Evolutionary conservation across 2,888 invertebrate genomes (phyloP), one percentile per base, ranked within the genome.

Genomic region (Agonopterix heracliana): DNA sequence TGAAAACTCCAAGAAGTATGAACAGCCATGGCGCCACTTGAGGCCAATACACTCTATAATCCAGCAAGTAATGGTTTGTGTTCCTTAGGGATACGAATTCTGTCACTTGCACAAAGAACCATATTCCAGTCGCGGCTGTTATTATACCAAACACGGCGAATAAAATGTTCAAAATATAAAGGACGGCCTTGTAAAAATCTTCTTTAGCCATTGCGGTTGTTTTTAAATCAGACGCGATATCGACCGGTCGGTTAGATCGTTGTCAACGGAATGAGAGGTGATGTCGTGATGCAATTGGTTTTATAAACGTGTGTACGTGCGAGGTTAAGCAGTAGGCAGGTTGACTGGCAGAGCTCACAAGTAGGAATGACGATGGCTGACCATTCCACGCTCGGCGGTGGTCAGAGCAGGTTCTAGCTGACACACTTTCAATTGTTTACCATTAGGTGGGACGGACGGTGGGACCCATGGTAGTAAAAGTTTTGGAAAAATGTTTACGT

Each of bases 1-100:
- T 74, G 54, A 77, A 78, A 42, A 87, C 51, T 34, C 86, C 87
- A 5, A 84, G 68, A 0, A 88, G 46, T 45, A 87, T 87, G 63
- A 87, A 87, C 57, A 88, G 74, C 88, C 88, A 88, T 78, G 88
- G 88, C 47, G 84, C 86, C 2, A 82, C 83, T 53, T 88, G 88
- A 1, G 87, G 88, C 88, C 88, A 88, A 65, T 88, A 88, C 44
- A 88, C 66, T 46, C 87, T 66, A 60, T 87, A 88, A 74, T 88
- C 88, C 68, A 87, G 50, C 38, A 88, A 52, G 46, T 87, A 88
- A 51, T 87, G 88, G 72, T 88, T 88, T 54, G 71, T 82, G 58
- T 88, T 88, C 59, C 88, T 71, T 53, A 88, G 54, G 12, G 72
- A 64, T 44, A 87, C 86, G 57, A 88, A 86, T 60, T 88, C 87